Conservation (phyloP, 1,140 invertebrate genomes). For the Polypedilum vanderplanki region DNA sequence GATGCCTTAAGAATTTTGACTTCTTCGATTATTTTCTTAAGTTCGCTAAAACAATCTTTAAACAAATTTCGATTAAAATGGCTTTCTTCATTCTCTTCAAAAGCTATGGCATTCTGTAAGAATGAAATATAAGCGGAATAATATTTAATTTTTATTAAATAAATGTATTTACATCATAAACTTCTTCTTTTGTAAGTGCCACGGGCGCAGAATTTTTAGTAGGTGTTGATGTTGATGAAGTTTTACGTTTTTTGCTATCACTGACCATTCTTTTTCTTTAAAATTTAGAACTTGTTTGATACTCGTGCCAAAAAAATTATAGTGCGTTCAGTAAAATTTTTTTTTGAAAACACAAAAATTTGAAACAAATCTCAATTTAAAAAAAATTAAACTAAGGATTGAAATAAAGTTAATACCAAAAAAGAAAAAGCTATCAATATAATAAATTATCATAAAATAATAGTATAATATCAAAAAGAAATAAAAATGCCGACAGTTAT, state of each 20-base stretch:
- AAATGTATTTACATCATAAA: neutral
- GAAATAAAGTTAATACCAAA: neutral
- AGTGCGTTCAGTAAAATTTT: too few species aligned
- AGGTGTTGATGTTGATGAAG: neutral
- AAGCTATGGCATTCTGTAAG: neutral
- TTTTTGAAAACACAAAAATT: neutral
- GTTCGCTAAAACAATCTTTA: neutral
- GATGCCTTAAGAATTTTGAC: neutral
- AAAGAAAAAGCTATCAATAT: neutral
- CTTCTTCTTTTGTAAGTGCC: neutral
- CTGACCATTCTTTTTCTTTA: neutral
- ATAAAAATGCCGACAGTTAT: constrained; percentile 69
- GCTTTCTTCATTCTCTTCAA: neutral
- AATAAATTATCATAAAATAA: neutral
- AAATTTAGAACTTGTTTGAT: neutral
- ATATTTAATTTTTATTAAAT: neutral
- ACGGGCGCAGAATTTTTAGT: neutral
- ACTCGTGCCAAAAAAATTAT: neutral
- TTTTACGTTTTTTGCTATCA: neutral
- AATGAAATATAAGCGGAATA: neutral
- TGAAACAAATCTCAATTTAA: neutral
- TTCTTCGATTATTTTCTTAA: neutral
- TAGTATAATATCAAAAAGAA: neutral
- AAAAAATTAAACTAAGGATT: neutral
- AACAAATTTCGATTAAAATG: neutral